Conservation (phyloP, 2,113 vertebrate species). For the Nycticorax nycticorax region DNA sequence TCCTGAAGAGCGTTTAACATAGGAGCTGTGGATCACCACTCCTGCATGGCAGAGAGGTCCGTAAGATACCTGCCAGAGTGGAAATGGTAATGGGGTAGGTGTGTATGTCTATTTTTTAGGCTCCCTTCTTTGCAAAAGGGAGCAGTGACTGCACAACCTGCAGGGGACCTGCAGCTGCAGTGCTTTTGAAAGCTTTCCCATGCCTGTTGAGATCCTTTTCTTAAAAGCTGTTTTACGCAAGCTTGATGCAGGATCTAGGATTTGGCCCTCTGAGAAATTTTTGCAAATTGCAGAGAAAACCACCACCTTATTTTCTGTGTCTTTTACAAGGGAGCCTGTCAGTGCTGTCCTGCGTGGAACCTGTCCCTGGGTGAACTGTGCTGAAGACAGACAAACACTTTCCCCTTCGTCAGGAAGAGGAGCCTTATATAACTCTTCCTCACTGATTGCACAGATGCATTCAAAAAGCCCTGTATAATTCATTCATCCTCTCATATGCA, state of each 20-base stretch:
- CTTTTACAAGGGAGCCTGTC: not conserved
- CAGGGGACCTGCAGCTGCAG: not conserved
- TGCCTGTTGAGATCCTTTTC: not conserved
- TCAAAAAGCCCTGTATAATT: slow-evolving; percentile 50
- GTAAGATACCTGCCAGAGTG: not conserved
- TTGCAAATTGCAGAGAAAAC: not conserved
- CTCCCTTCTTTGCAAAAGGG: not conserved
- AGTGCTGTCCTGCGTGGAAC: not conserved
- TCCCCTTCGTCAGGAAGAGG: not conserved
- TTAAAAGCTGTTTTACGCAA: not conserved
- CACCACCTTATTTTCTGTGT: not conserved
- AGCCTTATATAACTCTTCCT: slow-evolving; percentile 32
- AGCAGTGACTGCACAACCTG: not conserved
- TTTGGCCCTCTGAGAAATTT: not conserved
- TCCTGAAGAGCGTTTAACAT: not conserved
- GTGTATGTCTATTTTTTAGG: not conserved
- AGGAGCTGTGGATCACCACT: not conserved
- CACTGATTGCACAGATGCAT: slow-evolving; percentile 25
- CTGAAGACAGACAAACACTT: not conserved
- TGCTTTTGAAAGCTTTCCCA: not conserved
- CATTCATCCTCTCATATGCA: not conserved
- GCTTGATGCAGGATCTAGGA: not conserved
- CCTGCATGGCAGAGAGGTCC: too few species aligned
- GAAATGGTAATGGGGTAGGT: not conserved
- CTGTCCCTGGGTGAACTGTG: not conserved